Percentiles rank a stretch among this genome's conserved stretches.
phyloP scores from a whole-genome alignment of 2,888 invertebrate species.

The Caradrina kadenii region DNA sequence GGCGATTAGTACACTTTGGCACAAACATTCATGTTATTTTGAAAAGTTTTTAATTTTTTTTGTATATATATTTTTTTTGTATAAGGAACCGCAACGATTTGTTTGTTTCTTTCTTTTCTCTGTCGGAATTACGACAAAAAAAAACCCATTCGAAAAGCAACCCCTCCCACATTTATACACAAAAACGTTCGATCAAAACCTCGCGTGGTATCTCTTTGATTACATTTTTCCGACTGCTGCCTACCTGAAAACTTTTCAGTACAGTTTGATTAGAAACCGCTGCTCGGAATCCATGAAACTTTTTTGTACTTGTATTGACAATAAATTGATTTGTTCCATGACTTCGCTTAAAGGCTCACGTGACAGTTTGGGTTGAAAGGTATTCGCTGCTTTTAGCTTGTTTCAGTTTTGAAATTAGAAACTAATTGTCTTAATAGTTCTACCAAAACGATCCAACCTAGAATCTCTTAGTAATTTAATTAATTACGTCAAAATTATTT shows the following conservation, averaged over 20 bases:
- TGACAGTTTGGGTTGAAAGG: neutral
- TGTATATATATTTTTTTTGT: too few relatives aligned
- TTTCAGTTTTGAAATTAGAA: too few relatives aligned
- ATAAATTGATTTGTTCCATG: constrained; percentile 49
- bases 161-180: neutral
- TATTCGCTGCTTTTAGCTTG: neutral
- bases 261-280: constrained; percentile 75
- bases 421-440: too few relatives aligned
- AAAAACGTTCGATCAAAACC: constrained; percentile 22
- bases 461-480: too few relatives aligned
- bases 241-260: constrained; percentile 63
- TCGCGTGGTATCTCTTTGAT: constrained; percentile 60
- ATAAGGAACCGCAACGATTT: too few relatives aligned
- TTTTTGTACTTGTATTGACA: constrained; percentile 64
- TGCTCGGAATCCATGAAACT: constrained; percentile 66
- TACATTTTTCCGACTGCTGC: constrained; percentile 68
- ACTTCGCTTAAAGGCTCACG: neutral
- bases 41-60: too few relatives aligned
- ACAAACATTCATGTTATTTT: too few relatives aligned
- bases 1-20: too few relatives aligned
- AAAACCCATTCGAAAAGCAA: neutral
- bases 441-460: too few relatives aligned
- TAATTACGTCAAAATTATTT: too few relatives aligned
- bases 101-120: too few relatives aligned
- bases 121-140: neutral